These are phyloP conservation scores for Panthera tigris DNA, from an alignment of 2,113 vertebrate species.

Conservation along the genomic window DNA sequence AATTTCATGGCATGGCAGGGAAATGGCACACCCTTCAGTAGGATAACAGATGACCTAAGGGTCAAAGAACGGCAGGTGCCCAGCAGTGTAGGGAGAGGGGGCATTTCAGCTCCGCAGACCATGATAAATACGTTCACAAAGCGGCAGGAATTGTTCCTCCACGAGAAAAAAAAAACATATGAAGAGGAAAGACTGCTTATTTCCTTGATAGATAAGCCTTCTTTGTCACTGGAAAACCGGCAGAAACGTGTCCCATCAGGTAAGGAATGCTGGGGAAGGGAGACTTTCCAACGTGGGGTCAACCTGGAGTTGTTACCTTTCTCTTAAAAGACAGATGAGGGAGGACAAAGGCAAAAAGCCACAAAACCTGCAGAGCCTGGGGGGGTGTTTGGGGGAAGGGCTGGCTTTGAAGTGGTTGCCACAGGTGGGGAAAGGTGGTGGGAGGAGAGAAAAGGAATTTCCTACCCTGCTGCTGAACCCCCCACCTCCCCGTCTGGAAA, in stretches of 20 bases:
- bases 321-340: neutral
- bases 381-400: neutral
- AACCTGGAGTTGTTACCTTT: neutral
- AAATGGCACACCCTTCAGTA: neutral
- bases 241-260: neutral
- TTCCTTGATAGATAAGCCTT: neutral
- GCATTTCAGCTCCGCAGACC: neutral
- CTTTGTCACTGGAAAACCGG: neutral
- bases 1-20: neutral
- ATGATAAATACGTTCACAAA: neutral
- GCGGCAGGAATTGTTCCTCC: neutral
- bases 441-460: neutral
- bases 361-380: neutral
- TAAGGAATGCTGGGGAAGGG: constrained; percentile 13
- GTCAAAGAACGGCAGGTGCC: neutral
- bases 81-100: neutral
- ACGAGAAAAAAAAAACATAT: neutral
- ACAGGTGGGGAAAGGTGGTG: neutral
- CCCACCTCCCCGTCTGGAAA: neutral
- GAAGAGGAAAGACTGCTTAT: neutral
- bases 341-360: neutral
- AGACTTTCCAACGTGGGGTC: neutral
- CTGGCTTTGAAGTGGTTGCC: neutral
- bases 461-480: neutral
- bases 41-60: neutral